Base-by-base conservation (phyloP, 2,113 vertebrate species). In the Pogonocichla stellata region DNA sequence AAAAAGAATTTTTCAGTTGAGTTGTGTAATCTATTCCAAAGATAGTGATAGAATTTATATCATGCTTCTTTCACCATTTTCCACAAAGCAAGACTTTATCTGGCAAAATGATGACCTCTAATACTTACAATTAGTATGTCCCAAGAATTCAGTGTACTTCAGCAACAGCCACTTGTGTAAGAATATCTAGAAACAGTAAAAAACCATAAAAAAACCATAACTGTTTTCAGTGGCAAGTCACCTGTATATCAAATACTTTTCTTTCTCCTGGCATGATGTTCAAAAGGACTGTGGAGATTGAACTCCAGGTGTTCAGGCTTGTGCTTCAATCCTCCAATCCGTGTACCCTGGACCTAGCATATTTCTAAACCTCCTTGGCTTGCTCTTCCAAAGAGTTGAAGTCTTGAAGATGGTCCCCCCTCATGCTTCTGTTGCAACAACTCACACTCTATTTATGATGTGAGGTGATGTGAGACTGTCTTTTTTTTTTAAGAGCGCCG, bases 141-240 rank as follows among this genome's bases (percentile, higher is more conserved):
- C 31, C 28, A 88, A 42, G 22, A 88, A 57, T 80, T 90, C 24
- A 12, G 8, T 57, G 34, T 45, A 26, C 51, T 56, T 86, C 42
- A 47, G 54, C 61, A 77, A 18, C 2, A 65, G 33, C 45, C 34
- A 38, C 25, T 60, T 40, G 2, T n/a, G 1, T 47, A 57, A 43
- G 36, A 66, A 58, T 3, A 4, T 33, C 20, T 92, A 71, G 54
- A 81, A 91, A 62, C 18, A 38, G 56, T 31, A n/a, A 34, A 43
- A 4, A 34, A 8, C 4, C 13, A 3, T 3, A 13, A n/a, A 34
- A 43, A 4, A 34, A 8, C 4, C 13, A 3, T 3, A 13, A 10
- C 26, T 60, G 7, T 57, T 88, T 62, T 50, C 60, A 83, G 51
- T 61, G 42, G 3, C 23, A 40, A 17, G 12, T 56, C 13, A 43